Percentiles rank a stretch among this genome's conserved stretches.
These are phyloP conservation scores for Atta cephalotes DNA, from an alignment of 1,140 invertebrate genomes.

Conservation along the genomic window DNA sequence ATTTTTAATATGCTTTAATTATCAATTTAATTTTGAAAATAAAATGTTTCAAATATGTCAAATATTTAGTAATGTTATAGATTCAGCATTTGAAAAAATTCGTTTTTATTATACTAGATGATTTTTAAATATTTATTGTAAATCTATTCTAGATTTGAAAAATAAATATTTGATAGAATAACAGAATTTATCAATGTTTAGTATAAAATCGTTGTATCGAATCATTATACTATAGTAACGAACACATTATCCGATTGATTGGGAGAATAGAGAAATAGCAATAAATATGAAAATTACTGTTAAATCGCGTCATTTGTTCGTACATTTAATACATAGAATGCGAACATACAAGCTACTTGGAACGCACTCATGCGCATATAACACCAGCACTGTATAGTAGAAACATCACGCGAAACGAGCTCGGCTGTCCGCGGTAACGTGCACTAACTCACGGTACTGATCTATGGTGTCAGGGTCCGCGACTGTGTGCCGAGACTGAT, in stretches of 20 bases:
- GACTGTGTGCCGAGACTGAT: slow-evolving; percentile 57
- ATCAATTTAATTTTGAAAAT: neutral
- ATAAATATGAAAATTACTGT: slow-evolving; percentile 23
- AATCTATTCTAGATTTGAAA: neutral
- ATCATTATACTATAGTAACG: neutral
- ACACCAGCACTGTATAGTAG: slow-evolving; percentile 27
- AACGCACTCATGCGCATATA: slow-evolving; percentile 29
- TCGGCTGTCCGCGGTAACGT: slow-evolving; percentile 65
- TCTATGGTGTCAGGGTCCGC: slow-evolving; percentile 67
- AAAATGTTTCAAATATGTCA: neutral
- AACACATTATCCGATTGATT: neutral
- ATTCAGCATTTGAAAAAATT: neutral
- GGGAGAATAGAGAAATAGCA: neutral
- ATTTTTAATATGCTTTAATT: neutral
- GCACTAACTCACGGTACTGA: slow-evolving; percentile 67
- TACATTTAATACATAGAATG: neutral
- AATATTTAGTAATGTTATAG: neutral
- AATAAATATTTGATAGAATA: neutral
- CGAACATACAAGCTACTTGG: neutral
- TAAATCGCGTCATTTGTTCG: neutral
- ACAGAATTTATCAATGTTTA: neutral
- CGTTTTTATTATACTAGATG: neutral
- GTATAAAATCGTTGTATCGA: neutral
- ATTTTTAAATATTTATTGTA: neutral
- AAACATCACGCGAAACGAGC: slow-evolving; percentile 71